These are phyloP conservation scores for Podarcis lilfordi DNA, from an alignment of 2,797 vertebrate genomes.

Conservation along the genomic window DNA sequence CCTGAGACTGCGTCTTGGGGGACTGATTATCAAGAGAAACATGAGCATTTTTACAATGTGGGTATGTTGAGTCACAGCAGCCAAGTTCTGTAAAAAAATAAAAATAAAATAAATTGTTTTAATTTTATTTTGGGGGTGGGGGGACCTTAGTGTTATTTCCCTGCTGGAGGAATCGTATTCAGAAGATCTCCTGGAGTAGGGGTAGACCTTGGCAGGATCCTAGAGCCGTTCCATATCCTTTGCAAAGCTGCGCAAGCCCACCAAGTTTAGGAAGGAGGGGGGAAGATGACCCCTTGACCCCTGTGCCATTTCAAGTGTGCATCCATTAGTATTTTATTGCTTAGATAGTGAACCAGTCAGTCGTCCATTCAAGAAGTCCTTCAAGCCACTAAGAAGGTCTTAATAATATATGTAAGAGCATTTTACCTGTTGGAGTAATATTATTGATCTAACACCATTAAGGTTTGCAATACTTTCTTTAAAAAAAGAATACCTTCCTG, in stretches of 20 bases:
- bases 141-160: no score
- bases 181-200: no score
- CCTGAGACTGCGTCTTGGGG: not conserved
- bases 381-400: constrained; percentile 68
- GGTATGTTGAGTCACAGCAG: not conserved
- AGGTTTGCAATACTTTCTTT: constrained; percentile 70
- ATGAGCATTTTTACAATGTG: not conserved
- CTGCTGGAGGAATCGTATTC: no score
- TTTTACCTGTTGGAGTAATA: constrained; percentile 78
- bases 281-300: no score
- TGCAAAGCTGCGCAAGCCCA: no score
- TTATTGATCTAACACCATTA: constrained; percentile 84
- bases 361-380: constrained; percentile 61
- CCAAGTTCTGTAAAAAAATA: not conserved
- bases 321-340: constrained; percentile 74
- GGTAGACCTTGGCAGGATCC: no score
- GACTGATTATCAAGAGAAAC: not conserved
- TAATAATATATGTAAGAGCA: constrained; percentile 77
- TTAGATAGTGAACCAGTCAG: constrained; percentile 64
- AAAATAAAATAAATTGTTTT: not conserved
- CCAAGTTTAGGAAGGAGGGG: no score
- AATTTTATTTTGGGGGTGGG: not conserved
- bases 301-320: constrained; percentile 48
- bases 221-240: no score
- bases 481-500: constrained; percentile 58